Conservation (phyloP, 2,888 invertebrate species). For the Drosophila falleni region DNA sequence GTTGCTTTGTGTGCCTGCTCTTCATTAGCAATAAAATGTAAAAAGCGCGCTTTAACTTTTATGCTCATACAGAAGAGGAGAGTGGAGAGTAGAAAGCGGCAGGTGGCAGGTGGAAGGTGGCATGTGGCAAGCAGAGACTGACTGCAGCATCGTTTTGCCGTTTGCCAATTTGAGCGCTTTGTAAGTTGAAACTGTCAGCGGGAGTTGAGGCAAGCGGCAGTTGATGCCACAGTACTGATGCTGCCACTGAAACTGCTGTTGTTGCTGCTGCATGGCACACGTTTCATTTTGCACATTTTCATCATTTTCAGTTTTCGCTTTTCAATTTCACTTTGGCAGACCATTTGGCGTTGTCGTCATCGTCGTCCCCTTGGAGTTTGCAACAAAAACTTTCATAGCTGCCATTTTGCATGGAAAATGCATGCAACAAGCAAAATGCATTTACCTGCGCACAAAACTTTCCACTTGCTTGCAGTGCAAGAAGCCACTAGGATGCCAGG, state of each 20-base stretch:
- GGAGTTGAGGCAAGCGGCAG: constrained; percentile 9
- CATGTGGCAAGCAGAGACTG: constrained; percentile 4
- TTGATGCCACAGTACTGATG: constrained; percentile 19
- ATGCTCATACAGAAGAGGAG: background rate
- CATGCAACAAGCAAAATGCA: constrained; percentile 78
- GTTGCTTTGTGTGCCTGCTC: constrained; percentile 26
- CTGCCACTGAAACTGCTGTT: constrained; percentile 26
- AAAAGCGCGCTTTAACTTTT: constrained; percentile 25
- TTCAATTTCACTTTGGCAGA: constrained; percentile 71
- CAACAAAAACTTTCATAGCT: constrained; percentile 64
- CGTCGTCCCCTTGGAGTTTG: constrained; percentile 31
- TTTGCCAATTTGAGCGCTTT: constrained; percentile 61
- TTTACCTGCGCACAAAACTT: constrained; percentile 64
- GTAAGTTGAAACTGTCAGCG: constrained; percentile 48
- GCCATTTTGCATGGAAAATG: constrained; percentile 64
- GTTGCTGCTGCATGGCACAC: constrained; percentile 45
- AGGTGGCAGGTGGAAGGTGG: background rate
- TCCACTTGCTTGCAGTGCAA: constrained; percentile 23
- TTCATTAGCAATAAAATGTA: constrained; percentile 68
- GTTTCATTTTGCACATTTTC: constrained; percentile 77
- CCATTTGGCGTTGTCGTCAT: constrained; percentile 43
- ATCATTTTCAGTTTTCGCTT: constrained; percentile 77
- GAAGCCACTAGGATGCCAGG: constrained; percentile 23
- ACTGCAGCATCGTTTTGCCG: constrained; percentile 15
- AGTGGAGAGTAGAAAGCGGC: background rate